Evolutionary conservation across 2,113 vertebrate genomes (phyloP), one percentile per base, ranked within the genome.

Genomic region (Chunga burmeisteri): DNA sequence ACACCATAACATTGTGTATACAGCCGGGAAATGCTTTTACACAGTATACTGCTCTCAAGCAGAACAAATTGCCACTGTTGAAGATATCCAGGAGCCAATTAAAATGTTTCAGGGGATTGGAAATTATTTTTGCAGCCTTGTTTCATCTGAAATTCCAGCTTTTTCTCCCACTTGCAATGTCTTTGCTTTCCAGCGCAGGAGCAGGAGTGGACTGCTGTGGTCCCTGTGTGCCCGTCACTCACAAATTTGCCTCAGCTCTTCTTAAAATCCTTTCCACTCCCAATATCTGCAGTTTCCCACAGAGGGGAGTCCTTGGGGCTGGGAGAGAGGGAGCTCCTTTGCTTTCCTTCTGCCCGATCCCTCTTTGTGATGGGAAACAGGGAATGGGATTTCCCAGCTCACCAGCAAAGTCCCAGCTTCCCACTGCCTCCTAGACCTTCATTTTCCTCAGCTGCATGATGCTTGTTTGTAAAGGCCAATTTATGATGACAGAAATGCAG

Each of bases 121-220:
- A 82, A 75, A 82, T 38, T 42, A 62, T 30, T 75, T 52, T 80
- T 79, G n/a, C 34, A 42, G 40, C 32, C 14, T 74, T 27, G 4
- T 91, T 84, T 47, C n/a, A 30, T 46, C 66, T 83, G 71, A 66
- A 77, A 75, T n/a, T 55, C 42, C 46, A 66, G 4, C 6, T 67
- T 46, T 88, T 74, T 52, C 50, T 85, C 11, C 61, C 22, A 20
- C 30, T 91, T 50, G 46, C 50, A 23, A 6, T 7, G 2, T 27
- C 32, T 70, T 61, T 34, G 10, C 27, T 63, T 63, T 52, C 44
- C 81, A 81, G 78, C 1, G 1, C 13, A 13, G 55, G 30, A 68
- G 42, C 1, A 0, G 40, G 40, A 47, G 19, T 32, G 9, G 38
- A 22, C 9, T 1, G 0, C 27, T 3, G 0, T 1, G 2, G 34